Conservation (phyloP, 2,888 invertebrate genomes). For the Thera britannica region DNA sequence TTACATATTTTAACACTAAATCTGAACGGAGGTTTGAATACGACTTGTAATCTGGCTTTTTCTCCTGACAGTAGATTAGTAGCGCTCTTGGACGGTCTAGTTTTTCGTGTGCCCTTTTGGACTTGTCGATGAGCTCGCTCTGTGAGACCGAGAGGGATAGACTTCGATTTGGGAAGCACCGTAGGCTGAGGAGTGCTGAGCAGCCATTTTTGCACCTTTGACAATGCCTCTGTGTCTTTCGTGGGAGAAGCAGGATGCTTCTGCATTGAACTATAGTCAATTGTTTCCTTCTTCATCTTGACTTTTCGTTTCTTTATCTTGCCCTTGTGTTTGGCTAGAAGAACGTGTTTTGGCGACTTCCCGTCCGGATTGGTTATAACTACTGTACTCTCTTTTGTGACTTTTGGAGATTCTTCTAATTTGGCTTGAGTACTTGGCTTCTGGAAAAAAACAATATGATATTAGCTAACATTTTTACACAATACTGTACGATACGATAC, state of each 20-base stretch:
- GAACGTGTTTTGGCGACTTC: conserved; percentile 83
- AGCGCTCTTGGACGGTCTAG: conserved; percentile 87
- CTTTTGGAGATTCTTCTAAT: conserved; percentile 67
- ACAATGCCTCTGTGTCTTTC: conserved; percentile 84
- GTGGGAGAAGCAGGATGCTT: conserved; percentile 83
- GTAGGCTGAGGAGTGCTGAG: conserved; percentile 88
- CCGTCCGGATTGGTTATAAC: conserved; percentile 80
- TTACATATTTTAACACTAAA: conserved; percentile 92
- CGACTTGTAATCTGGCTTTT: conserved; percentile 92
- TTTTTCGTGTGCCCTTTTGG: conserved; percentile 82
- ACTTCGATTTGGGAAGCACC: conserved; percentile 91
- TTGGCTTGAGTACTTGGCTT: conserved; percentile 70
- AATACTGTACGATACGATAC: no score
- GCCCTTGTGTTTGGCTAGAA: conserved; percentile 77
- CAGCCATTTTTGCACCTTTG: conserved; percentile 95
- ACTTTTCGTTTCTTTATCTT: conserved; percentile 83
- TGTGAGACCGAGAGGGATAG: conserved; percentile 90
- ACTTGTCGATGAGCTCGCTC: conserved; percentile 75
- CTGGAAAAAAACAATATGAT: conserved; percentile 50
- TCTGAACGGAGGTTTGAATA: conserved; percentile 94
- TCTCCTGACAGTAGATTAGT: conserved; percentile 87
- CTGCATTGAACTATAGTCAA: conserved; percentile 90
- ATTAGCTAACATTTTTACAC: no score
- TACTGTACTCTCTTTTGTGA: conserved; percentile 72
- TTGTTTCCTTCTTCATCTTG: conserved; percentile 89